Evolutionary conservation across 1,140 invertebrate genomes (phyloP).

Genomic region (Leptopilina clavipes): DNA sequence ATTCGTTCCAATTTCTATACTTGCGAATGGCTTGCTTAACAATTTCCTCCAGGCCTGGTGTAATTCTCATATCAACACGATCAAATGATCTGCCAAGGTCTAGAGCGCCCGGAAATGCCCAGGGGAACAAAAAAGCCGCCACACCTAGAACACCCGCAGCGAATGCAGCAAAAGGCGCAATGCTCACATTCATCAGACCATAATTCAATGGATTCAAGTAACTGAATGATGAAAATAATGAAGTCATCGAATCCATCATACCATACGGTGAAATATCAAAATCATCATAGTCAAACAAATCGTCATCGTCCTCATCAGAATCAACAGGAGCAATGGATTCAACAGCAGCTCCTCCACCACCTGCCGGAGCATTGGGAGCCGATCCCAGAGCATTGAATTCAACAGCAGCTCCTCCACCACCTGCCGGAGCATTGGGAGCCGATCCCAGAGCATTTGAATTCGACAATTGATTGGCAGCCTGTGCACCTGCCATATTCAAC

Average conservation of each 20-base stretch:
- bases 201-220: slow-evolving; percentile 71
- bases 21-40: slow-evolving; percentile 61
- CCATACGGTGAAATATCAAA: slow-evolving; percentile 58
- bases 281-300: slow-evolving; percentile 36
- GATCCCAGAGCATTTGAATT: slow-evolving; percentile 40
- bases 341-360: slow-evolving; percentile 15
- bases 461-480: background rate
- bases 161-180: slow-evolving; percentile 69
- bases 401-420: slow-evolving; percentile 35
- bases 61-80: slow-evolving; percentile 48
- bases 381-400: slow-evolving; percentile 50
- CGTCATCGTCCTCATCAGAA: slow-evolving; percentile 67
- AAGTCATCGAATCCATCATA: slow-evolving; percentile 63
- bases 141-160: slow-evolving; percentile 69
- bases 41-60: slow-evolving; percentile 59
- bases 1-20: slow-evolving; percentile 62
- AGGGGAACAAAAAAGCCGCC: slow-evolving; percentile 68
- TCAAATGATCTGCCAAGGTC: slow-evolving; percentile 58
- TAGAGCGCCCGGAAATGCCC: slow-evolving; percentile 64
- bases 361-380: background rate
- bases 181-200: slow-evolving; percentile 67
- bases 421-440: background rate
- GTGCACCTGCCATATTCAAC: slow-evolving; percentile 18
- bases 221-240: slow-evolving; percentile 64
- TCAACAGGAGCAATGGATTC: slow-evolving; percentile 46